Percentiles rank a stretch among this genome's conserved stretches.
Evolutionary conservation across 2,797 vertebrate species (phyloP).

Genomic region (Phrynocephalus vlangalii): DNA sequence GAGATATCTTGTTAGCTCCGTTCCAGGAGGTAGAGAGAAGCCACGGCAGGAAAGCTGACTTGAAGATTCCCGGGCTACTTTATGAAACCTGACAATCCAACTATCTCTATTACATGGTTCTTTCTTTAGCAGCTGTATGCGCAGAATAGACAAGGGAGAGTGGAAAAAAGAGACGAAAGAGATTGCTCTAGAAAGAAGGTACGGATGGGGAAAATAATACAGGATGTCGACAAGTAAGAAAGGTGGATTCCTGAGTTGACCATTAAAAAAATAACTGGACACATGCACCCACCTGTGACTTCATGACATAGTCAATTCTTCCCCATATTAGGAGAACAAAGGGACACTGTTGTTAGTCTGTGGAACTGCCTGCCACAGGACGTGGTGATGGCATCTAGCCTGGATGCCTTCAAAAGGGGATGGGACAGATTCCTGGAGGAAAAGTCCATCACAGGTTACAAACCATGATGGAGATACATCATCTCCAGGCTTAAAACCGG

Average conservation of each 20-base stretch:
- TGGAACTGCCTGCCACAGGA: no score
- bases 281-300: conserved; percentile 44
- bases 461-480: no score
- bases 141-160: background rate
- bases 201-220: background rate
- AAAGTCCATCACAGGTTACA: no score
- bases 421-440: no score
- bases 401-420: no score
- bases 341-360: no score
- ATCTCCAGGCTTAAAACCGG: no score
- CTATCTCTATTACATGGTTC: conserved; percentile 21
- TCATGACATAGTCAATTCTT: conserved; percentile 5
- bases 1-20: conserved; percentile 57
- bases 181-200: conserved; percentile 22
- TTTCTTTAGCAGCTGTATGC: conserved; percentile 21
- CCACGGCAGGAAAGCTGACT: conserved; percentile 28
- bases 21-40: conserved; percentile 38
- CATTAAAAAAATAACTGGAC: conserved; percentile 32
- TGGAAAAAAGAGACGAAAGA: conserved; percentile 33
- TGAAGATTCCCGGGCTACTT: background rate
- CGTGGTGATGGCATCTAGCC: no score
- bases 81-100: conserved; percentile 41
- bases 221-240: background rate
- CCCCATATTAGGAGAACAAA: conserved; percentile 27
- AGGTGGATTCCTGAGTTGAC: background rate